These are phyloP conservation scores for Aythya baeri DNA, from an alignment of 2,113 vertebrate species.

Conservation along the genomic window DNA sequence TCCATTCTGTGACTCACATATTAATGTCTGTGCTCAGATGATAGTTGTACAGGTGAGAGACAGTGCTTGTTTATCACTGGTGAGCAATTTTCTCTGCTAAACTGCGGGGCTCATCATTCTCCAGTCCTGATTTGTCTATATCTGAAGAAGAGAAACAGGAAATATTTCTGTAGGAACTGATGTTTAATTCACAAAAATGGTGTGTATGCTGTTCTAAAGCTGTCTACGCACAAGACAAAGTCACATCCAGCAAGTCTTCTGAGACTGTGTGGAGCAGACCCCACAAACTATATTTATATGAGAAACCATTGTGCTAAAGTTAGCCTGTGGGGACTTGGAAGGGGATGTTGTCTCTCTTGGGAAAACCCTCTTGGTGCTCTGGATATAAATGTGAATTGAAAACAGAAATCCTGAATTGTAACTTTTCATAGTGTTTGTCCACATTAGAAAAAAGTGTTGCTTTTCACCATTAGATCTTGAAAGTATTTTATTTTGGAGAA, in stretches of 20 bases:
- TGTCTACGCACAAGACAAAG: not conserved
- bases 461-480: not conserved
- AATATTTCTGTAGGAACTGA: not conserved
- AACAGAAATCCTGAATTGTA: not conserved
- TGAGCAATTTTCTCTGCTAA: not conserved
- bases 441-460: not conserved
- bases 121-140: not conserved
- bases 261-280: not conserved
- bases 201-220: accelerated
- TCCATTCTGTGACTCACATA: not conserved
- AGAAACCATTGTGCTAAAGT: not conserved
- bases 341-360: not conserved
- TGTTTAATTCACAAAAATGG: not conserved
- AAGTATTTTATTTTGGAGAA: not conserved
- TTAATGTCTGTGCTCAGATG: not conserved
- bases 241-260: not conserved
- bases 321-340: not conserved
- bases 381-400: not conserved
- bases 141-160: not conserved
- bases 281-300: not conserved
- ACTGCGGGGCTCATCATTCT: not conserved
- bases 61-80: not conserved
- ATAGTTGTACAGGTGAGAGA: not conserved
- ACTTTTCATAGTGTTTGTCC: not conserved
- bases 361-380: not conserved